Percentiles rank a stretch among this genome's conserved stretches.
Conservation (phyloP, 2,113 vertebrate genomes). For the Siphamia tubifer region DNA sequence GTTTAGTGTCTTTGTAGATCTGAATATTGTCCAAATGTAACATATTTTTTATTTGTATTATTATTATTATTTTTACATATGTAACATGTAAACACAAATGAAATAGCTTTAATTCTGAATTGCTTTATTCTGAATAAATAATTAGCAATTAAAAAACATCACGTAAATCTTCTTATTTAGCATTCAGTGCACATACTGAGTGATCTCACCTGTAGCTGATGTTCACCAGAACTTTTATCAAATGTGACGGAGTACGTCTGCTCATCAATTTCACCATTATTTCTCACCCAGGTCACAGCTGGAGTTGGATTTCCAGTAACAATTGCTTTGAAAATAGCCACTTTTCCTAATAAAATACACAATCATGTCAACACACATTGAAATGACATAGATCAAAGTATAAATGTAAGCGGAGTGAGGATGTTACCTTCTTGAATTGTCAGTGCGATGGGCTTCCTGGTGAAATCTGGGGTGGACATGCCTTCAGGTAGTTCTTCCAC, state of each 20-base stretch:
- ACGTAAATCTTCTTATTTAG: too few relatives aligned
- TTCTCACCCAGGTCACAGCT: constrained; percentile 80
- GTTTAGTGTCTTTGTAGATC: too few relatives aligned
- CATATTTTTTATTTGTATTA: too few relatives aligned
- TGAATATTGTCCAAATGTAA: too few relatives aligned
- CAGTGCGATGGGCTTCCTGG: constrained; percentile 83
- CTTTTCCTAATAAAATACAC: constrained; percentile 78
- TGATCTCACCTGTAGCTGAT: constrained; percentile 81
- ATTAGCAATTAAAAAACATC: too few relatives aligned
- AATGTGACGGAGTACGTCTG: constrained; percentile 65
- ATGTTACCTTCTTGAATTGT: constrained; percentile 84
- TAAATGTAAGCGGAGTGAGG: neutral
- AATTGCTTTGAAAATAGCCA: constrained; percentile 82
- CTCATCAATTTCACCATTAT: constrained; percentile 67
- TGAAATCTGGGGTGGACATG: constrained; percentile 83
- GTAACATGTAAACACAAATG: too few relatives aligned
- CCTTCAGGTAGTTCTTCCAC: constrained; percentile 82
- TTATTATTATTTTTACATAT: too few relatives aligned
- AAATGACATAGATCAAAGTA: neutral
- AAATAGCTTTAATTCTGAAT: too few relatives aligned
- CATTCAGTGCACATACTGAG: neutral
- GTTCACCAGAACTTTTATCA: constrained; percentile 66
- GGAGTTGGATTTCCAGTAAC: constrained; percentile 83
- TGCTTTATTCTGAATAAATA: too few relatives aligned
- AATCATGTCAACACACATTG: neutral